Evolutionary conservation across 2,888 invertebrate genomes (phyloP).

Genomic region (Chelonus formosanus): DNA sequence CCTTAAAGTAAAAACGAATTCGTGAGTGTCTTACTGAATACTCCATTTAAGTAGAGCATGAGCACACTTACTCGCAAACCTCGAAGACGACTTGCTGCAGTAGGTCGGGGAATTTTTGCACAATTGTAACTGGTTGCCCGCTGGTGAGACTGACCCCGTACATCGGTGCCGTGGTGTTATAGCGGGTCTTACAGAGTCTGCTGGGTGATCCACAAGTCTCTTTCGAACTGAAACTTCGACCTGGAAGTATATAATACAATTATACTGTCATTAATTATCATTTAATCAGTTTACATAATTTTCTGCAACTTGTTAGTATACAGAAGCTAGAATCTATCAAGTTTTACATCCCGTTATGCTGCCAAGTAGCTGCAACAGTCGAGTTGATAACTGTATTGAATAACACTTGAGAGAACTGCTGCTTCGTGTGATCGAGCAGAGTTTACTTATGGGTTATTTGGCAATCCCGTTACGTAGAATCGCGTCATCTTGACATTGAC

Average conservation of each 20-base stretch:
- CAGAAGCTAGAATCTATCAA: constrained; percentile 28
- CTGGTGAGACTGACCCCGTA: constrained; percentile 93
- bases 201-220: constrained; percentile 74
- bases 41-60: constrained; percentile 5
- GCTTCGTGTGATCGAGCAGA: constrained; percentile 21
- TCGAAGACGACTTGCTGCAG: constrained; percentile 93
- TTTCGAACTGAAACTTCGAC: constrained; percentile 64
- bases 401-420: constrained; percentile 47
- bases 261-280: background rate
- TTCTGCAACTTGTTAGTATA: background rate
- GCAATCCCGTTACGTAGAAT: constrained; percentile 28
- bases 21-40: background rate
- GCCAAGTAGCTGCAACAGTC: constrained; percentile 20
- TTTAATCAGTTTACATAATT: constrained; percentile 8
- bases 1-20: constrained; percentile 67
- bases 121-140: constrained; percentile 91
- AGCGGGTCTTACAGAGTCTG: constrained; percentile 85
- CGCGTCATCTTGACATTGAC: constrained; percentile 34
- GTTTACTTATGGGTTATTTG: constrained; percentile 29
- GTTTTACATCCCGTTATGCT: constrained; percentile 59
- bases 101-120: constrained; percentile 92
- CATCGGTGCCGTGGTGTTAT: constrained; percentile 94
- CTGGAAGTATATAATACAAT: constrained; percentile 45
- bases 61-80: constrained; percentile 83
- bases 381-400: constrained; percentile 63